Evolutionary conservation across 1,140 invertebrate genomes (phyloP), one percentile per base, ranked within the genome.

Genomic region (Chrysomallon squamiferum): DNA sequence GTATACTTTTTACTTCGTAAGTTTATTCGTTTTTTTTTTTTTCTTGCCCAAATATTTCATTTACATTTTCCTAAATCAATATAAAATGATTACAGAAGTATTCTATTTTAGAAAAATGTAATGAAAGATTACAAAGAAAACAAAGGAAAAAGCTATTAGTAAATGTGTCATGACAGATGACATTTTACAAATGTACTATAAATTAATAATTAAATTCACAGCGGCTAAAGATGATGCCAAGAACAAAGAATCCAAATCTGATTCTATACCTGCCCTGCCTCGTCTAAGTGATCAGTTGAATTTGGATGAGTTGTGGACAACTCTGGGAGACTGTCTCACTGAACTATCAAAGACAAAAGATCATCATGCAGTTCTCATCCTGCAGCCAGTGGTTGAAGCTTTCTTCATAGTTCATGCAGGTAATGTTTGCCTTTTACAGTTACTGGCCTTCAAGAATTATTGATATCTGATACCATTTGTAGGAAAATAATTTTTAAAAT

Each of bases 381-480:
- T 97, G 57, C 94, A 95, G 86, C 93, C 94, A 20, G 93, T 94
- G 3, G 95, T 96, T 11, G 95, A 97, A 83, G 93, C 93, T 22
- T 96, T 96, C 86, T 95, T 96, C 87, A 86, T 95, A 25, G 93
- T 95, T 9, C 93, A 95, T 81, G 92, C 93, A 47, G 82, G 84
- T 82, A 64, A 58, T 64, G 38, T 58, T 2, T n/a, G n/a, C n/a
- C n/a, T n/a, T n/a, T n/a, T n/a, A n/a, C n/a, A n/a, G n/a, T n/a
- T n/a, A n/a, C n/a, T n/a, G n/a, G n/a, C n/a, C n/a, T n/a, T n/a
- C n/a, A n/a, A n/a, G n/a, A n/a, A n/a, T n/a, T n/a, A n/a, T n/a
- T n/a, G n/a, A n/a, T n/a, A n/a, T n/a, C n/a, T n/a, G n/a, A n/a
- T n/a, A n/a, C n/a, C n/a, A n/a, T n/a, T n/a, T n/a, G n/a, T n/a